Percentiles rank a stretch among this genome's conserved stretches.
Conservation (phyloP, 2,888 invertebrate genomes). For the Caenorhabditis drosophilae region DNA sequence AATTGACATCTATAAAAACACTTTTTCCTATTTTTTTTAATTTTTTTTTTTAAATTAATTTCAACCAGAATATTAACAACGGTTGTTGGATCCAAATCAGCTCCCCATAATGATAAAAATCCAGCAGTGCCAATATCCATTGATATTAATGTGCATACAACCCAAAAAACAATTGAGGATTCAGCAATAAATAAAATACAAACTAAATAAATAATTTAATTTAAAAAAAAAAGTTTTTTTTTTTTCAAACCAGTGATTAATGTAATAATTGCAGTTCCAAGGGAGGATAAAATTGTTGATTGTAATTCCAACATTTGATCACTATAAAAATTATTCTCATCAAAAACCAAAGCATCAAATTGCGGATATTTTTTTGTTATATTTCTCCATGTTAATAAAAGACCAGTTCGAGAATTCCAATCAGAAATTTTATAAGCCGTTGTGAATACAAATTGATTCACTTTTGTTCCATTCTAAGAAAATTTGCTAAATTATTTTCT, state of each 20-base stretch:
- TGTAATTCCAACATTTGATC: conserved; percentile 67
- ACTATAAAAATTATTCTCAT: conserved; percentile 69
- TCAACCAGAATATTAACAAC: conserved; percentile 69
- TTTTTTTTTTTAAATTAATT: too few relatives aligned
- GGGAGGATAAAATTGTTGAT: conserved; percentile 61
- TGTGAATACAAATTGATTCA: conserved; percentile 66
- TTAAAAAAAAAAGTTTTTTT: not conserved
- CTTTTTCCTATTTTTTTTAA: too few relatives aligned
- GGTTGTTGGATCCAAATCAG: conserved; percentile 67
- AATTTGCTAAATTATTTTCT: too few relatives aligned
- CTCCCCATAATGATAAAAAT: conserved; percentile 67
- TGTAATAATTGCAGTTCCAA: conserved; percentile 67
- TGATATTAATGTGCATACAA: conserved; percentile 65
- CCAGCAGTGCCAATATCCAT: conserved; percentile 66
- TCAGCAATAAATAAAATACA: conserved; percentile 68
- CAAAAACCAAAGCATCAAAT: conserved; percentile 67
- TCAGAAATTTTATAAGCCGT: conserved; percentile 62
- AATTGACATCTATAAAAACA: conserved; percentile 62
- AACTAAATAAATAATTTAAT: conserved; percentile 43
- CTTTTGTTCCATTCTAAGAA: conserved; percentile 57
- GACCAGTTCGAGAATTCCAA: conserved; percentile 64
- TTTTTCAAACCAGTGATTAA: conserved; percentile 36
- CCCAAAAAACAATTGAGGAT: conserved; percentile 67
- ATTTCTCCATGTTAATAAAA: conserved; percentile 66
- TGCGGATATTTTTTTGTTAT: conserved; percentile 65